phyloP scores from a whole-genome alignment of 2,797 vertebrate species.

The Hyperoplus lanceolatus region DNA sequence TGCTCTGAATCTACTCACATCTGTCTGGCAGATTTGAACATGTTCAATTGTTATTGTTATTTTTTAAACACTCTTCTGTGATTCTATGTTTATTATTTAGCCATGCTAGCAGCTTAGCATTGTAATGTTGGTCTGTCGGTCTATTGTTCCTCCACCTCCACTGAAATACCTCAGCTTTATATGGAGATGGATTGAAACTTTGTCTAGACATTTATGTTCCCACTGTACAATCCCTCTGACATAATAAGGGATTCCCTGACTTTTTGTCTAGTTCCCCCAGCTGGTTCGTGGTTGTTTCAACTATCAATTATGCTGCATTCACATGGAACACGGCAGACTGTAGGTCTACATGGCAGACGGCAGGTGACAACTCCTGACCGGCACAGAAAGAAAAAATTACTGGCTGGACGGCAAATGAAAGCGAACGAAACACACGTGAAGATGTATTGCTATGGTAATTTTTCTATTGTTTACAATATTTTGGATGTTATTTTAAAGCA shows the following conservation, averaged over 20 bases:
- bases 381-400: too few relatives aligned
- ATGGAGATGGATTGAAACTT: neutral
- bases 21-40: constrained; percentile 41
- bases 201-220: neutral
- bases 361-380: too few relatives aligned
- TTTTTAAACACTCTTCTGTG: neutral
- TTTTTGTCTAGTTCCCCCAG: neutral
- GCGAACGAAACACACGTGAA: too few relatives aligned
- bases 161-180: neutral
- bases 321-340: too few relatives aligned
- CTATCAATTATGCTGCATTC: neutral
- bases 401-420: too few relatives aligned
- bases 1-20: constrained; percentile 26
- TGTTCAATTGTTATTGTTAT: neutral
- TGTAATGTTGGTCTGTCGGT: neutral
- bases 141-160: neutral
- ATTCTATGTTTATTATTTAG: neutral
- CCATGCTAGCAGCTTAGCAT: neutral
- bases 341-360: too few relatives aligned
- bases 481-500: too few relatives aligned
- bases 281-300: neutral
- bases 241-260: neutral
- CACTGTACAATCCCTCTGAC: neutral
- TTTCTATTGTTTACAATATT: too few relatives aligned
- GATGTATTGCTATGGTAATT: too few relatives aligned